These are phyloP conservation scores for Galerucella calmariensis DNA, from an alignment of 2,888 invertebrate genomes.

Conservation along the genomic window DNA sequence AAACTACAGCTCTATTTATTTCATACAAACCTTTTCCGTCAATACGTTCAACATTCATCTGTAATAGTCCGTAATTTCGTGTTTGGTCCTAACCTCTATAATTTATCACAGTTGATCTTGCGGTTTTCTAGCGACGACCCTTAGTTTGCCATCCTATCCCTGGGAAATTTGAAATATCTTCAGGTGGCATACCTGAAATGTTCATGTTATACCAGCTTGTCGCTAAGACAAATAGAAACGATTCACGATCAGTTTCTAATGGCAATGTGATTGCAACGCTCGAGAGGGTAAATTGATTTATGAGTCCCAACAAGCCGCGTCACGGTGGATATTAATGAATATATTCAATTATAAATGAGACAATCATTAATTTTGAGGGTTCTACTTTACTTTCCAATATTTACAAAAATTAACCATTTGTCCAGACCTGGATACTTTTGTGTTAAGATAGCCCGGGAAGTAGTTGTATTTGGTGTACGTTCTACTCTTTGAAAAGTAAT, in stretches of 20 bases:
- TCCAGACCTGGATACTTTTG: too few species aligned
- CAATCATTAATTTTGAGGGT: too few species aligned
- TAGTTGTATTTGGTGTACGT: too few species aligned
- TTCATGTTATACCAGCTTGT: slow-evolving; percentile 27
- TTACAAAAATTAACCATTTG: too few species aligned
- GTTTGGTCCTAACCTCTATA: slow-evolving; percentile 26
- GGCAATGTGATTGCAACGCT: not conserved
- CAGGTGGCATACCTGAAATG: slow-evolving; percentile 35
- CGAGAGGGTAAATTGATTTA: slow-evolving; percentile 7
- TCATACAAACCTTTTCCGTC: not conserved
- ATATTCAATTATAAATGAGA: not conserved
- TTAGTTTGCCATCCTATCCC: slow-evolving; percentile 24
- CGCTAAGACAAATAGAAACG: slow-evolving; percentile 30
- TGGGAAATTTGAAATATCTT: slow-evolving; percentile 33
- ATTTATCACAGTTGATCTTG: slow-evolving; percentile 39
- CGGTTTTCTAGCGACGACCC: slow-evolving; percentile 29
- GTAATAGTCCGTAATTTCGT: slow-evolving; percentile 29
- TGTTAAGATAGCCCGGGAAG: too few species aligned
- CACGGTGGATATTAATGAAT: not conserved
- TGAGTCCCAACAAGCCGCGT: not conserved
- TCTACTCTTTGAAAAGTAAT: too few species aligned
- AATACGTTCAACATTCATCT: slow-evolving; percentile 16
- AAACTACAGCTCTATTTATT: not conserved
- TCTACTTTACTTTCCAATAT: too few species aligned
- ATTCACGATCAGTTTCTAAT: slow-evolving; percentile 22